phyloP scores from a whole-genome alignment of 2,888 invertebrate species.

The Pemphredon lugubris region DNA sequence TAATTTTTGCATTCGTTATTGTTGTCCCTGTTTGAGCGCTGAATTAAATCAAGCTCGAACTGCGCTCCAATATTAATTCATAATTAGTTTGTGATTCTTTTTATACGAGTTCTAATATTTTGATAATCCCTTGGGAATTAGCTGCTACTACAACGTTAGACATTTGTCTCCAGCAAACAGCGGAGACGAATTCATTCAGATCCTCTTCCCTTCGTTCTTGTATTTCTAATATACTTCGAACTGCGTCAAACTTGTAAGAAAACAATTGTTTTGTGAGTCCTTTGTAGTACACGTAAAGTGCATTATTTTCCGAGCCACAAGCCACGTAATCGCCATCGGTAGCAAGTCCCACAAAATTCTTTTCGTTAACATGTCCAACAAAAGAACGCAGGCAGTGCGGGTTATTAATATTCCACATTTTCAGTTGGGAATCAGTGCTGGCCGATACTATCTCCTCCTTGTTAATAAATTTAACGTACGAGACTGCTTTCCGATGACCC shows the following conservation, averaged over 20 bases:
- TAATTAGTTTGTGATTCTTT: conserved; percentile 22
- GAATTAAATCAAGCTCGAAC: conserved; percentile 29
- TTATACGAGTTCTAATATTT: conserved; percentile 90
- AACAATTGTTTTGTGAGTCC: conserved; percentile 93
- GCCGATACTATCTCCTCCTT: conserved; percentile 93
- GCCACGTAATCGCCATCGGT: conserved; percentile 96
- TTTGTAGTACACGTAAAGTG: conserved; percentile 95
- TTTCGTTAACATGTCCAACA: conserved; percentile 96
- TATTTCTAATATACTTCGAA: conserved; percentile 87
- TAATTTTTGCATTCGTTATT: conserved; percentile 52
- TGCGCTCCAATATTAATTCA: conserved; percentile 4
- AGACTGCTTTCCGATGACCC: conserved; percentile 96
- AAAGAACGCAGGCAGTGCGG: conserved; percentile 92
- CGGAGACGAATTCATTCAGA: conserved; percentile 95
- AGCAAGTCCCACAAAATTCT: conserved; percentile 96
- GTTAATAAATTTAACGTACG: conserved; percentile 95
- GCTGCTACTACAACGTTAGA: conserved; percentile 94
- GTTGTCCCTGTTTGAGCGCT: conserved; percentile 41
- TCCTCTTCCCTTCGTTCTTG: conserved; percentile 91
- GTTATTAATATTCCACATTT: conserved; percentile 93
- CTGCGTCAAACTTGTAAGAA: conserved; percentile 93
- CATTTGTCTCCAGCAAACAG: conserved; percentile 95
- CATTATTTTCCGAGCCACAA: conserved; percentile 97
- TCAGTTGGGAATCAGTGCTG: conserved; percentile 94
- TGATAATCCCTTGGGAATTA: conserved; percentile 96